Base-by-base conservation (phyloP, 2,113 vertebrate species). In the Calyptommatus sinebrachiatus region DNA sequence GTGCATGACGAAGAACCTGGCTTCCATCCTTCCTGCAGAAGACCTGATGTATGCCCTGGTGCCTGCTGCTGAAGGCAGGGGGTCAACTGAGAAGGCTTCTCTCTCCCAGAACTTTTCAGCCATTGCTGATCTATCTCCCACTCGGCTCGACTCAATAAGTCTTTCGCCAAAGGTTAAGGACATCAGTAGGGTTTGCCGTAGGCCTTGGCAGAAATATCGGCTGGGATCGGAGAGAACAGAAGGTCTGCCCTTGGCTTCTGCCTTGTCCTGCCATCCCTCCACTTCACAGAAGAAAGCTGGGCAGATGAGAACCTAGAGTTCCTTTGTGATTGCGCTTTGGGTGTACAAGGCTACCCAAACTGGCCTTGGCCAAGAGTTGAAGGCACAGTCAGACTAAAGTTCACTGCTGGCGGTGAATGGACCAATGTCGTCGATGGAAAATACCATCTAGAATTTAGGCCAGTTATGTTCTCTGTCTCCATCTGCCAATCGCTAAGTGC, bases 351-450 rank as follows among this genome's bases (percentile, higher is more conserved):
- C 84, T 83, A n/a, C n/a, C 85, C 78, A 65, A 78, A 57, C 10
- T 8, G 18, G 71, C 80, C 84, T 79, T 46, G 80, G 78, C 81
- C 16, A 65, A 72, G 76, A 83, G 81, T 67, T 78, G 84, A 86
- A 83, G 85, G 18, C 85, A 72, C 86, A 86, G 73, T 86, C 77
- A 83, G 65, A 89, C 83, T 68, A 76, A 75, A 45, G 35, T 91
- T 91, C 89, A 85, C 92, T 90, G 92, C 92, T 8, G 92, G 92
- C 92, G 41, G 91, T 89, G 92, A 90, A 89, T 82, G 77, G 65
- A 71, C 76, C 45, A 77, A 76, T 24, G 4, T 26, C 5, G 62
- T 7, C 0, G 57, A 74, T 26, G 67, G 75, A 85, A 67, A 82
- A 67, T 67, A 73, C 86, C 46, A 0, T 90, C 83, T 86, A 81